Base-by-base conservation (phyloP, 2,888 invertebrate genomes). In the Pristionchus maxplancki region DNA sequence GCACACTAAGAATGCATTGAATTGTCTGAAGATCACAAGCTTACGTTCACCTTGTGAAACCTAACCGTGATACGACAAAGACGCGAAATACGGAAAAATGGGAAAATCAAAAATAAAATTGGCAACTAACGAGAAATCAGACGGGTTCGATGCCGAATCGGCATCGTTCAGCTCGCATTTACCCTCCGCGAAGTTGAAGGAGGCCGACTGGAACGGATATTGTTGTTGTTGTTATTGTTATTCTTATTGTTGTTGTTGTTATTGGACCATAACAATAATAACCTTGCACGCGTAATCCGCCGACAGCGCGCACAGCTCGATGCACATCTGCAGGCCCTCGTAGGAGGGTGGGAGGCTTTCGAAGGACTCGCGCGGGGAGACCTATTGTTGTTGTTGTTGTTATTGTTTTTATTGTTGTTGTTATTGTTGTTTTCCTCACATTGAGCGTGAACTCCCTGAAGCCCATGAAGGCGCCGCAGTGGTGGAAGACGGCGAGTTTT, bases 321-420 rank as follows among this genome's bases (percentile, higher is more conserved):
- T 90, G 89, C 94, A 94, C n/a, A 92, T 90, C 28, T 93, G 93
- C 87, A 94, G 90, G 48, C 94, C 94, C 17, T 94, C 92, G 84
- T 91, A 90, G 13, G 92, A 92, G n/a, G 89, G 89, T 31, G 94
- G 94, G 31, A 94, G 89, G n/a, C 92, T 93, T n/a, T 93, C 93
- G 85, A 94, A 94, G 64, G 92, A 90, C 89, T 94, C 94, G n/a
- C 91, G 90, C 0, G 94, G 92, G 40, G 83, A 24, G 15, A 89
- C 83, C 88, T 90, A 24, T 58, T 81, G 44, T 44, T 44, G 44
- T n/a, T 53, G 24, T 50, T 28, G 24, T 83, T 40, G 40, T 78
- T 24, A 9, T 34, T 34, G 44, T 48, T 15, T 1, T 28, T 78
- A 31, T 24, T 31, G 5, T 81, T 20, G 78, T n/a, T 37, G 20